Base-by-base conservation (phyloP, 2,113 vertebrate genomes). In the Mastomys natalensis region DNA sequence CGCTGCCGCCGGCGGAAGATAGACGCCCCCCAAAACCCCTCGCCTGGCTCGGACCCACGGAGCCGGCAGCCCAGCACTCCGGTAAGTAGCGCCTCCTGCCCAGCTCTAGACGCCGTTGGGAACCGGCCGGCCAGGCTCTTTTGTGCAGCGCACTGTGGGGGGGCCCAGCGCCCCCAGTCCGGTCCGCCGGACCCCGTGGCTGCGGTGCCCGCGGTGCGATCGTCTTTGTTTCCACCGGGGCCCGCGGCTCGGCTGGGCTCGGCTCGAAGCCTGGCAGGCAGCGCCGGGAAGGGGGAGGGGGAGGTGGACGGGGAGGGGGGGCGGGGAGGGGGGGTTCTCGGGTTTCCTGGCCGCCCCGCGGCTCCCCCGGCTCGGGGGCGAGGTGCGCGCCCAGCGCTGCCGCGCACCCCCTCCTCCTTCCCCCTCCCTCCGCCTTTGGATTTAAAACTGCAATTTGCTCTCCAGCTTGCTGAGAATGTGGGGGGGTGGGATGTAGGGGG, bases 151-250 rank as follows among this genome's bases (percentile, higher is more conserved):
- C 96, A 70, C 96, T 55, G 17, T 40, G 74, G 94, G 93, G 97
- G 94, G 82, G 78, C 37, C 91, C 89, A 43, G 94, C 43, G 91
- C 78, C 90, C 95, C 97, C 98, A 99, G 99, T 99, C 99, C 98
- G 99, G 99, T 99, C 99, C 99, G 98, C 98, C 98, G 99, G 99
- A 98, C 99, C 98, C 98, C 91, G 98, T 98, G 98, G 99, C 98
- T 98, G 99, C 99, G 99, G 99, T 99, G 99, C 99, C 99, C 99
- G 99, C 98, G 99, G 99, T 99, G 98, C 98, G 98, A 97, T 98
- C 99, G 95, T 97, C 97, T 98, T 98, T 98, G 97, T 98, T 97
- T 98, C 96, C 97, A 97, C 97, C 97, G 97, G 97, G 96, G 97
- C 97, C 97, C 97, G 97, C 95, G 94, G 97, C 97, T 97, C 97